A percentile compares a stretch with the other conserved stretches of the same genome.
These are phyloP conservation scores for Parasteatoda tepidariorum DNA, from an alignment of 1,140 invertebrate species.

Conservation along the genomic window DNA sequence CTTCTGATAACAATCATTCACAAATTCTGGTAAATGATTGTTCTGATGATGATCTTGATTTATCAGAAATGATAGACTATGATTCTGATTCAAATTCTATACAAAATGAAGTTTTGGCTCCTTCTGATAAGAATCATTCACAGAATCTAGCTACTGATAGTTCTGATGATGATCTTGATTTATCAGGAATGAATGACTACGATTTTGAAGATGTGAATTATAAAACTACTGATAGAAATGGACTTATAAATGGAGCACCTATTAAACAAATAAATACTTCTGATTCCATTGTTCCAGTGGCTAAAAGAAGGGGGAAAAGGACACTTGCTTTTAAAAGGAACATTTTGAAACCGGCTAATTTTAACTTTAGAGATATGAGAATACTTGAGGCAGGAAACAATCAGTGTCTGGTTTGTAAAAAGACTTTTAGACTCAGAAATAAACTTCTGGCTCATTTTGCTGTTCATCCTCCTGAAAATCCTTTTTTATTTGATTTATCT, in stretches of 20 bases:
- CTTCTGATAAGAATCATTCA: too few species aligned
- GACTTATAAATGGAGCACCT: too few species aligned
- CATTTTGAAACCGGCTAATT: not conserved
- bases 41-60: too few species aligned
- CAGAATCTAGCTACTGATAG: too few species aligned
- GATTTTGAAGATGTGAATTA: not conserved
- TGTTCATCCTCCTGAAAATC: not conserved
- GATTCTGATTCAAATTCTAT: too few species aligned
- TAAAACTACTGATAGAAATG: not conserved
- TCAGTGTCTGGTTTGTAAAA: conserved; percentile 68
- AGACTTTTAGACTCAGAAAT: not conserved
- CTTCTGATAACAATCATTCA: too few species aligned
- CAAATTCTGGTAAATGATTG: too few species aligned
- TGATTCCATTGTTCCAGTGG: not conserved
- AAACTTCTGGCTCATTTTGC: not conserved
- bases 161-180: not conserved
- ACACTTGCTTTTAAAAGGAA: not conserved
- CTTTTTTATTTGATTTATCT: not conserved
- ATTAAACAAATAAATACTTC: not conserved
- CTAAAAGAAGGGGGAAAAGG: not conserved
- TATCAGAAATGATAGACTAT: too few species aligned
- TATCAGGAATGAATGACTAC: not conserved
- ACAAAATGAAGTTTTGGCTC: too few species aligned
- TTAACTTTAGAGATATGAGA: conserved; percentile 86
- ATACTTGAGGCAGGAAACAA: conserved; percentile 75